These are phyloP conservation scores for Corydoras maculifer DNA, from an alignment of 2,113 vertebrate species.

Conservation along the genomic window DNA sequence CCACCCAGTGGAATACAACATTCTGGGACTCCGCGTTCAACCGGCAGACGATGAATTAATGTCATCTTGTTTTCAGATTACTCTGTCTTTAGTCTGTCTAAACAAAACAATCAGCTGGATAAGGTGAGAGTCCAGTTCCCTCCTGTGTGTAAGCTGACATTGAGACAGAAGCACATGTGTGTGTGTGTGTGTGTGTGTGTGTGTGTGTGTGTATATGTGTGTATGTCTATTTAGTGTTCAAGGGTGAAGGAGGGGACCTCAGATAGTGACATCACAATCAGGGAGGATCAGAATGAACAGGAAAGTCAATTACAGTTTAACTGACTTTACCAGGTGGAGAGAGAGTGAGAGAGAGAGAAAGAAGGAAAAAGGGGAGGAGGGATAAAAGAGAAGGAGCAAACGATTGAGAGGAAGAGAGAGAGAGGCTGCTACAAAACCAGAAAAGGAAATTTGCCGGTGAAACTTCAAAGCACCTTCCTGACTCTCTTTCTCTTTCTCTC, in stretches of 20 bases:
- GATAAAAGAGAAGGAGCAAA: slow-evolving; percentile 30
- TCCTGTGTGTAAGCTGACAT: slow-evolving; percentile 29
- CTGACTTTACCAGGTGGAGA: slow-evolving; percentile 63
- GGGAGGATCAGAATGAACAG: slow-evolving; percentile 59
- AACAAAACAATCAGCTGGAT: slow-evolving; percentile 27
- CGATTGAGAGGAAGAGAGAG: slow-evolving; percentile 31
- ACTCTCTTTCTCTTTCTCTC: background rate
- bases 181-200: background rate
- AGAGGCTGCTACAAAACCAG: slow-evolving; percentile 46
- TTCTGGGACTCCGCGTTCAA: background rate
- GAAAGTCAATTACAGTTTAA: slow-evolving; percentile 68
- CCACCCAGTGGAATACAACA: background rate
- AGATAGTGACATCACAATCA: slow-evolving; percentile 59
- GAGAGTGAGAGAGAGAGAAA: slow-evolving; percentile 41
- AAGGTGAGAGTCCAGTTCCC: slow-evolving; percentile 1
- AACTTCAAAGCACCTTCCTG: slow-evolving; percentile 6
- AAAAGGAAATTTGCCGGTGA: slow-evolving; percentile 18
- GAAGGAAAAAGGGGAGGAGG: slow-evolving; percentile 38
- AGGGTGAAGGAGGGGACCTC: slow-evolving; percentile 16
- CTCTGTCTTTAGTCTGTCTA: slow-evolving; percentile 28
- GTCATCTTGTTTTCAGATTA: slow-evolving; percentile 18
- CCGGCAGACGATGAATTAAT: slow-evolving; percentile 30
- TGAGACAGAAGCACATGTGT: slow-evolving; percentile 23
- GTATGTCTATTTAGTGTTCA: slow-evolving; percentile 26
- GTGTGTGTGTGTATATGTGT: slow-evolving; percentile 20